Evolutionary conservation across 2,113 vertebrate genomes (phyloP), one percentile per base, ranked within the genome.

Genomic region (Syngnathoides biaculeatus): DNA sequence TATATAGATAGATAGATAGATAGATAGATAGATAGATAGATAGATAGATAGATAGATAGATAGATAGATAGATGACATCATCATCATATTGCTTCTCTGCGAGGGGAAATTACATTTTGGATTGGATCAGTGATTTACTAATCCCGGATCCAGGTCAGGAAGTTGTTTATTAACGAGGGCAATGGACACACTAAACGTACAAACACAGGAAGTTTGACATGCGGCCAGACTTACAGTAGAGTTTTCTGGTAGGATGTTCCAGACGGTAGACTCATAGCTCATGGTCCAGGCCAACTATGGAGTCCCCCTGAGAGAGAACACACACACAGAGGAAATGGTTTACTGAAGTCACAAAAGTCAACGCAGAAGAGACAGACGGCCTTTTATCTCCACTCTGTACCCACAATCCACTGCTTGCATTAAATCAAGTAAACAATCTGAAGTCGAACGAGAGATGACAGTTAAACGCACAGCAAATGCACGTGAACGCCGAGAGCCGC

Each of bases 231-330:
- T 94, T 89, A 98, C 96, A 75, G 95, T 96, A 79, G 93, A 84
- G 82, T 86, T 93, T 72, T 92, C 90, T 68, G 94, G 94, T 80
- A 91, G 76, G 86, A 93, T 95, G 89, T 94, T 95, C 95, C 95
- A 96, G 71, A 93, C 74, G 82, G 91, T 91, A 85, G 93, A 94
- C 79, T 93, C 94, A 95, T 95, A 90, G 93, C 92, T 96, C 95
- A 96, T 96, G 92, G 92, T 95, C 94, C 87, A 93, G 81, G 86
- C 86, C 89, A 88, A 89, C 88, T 87, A 88, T 80, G 88, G 72
- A 65, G 77, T 89, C 86, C 91, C 89, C 90, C 90, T 93, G 80
- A 79, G 87, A 83, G 65, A 66, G 74, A 69, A 73, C 64, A 77
- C 26, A 77, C 26, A 80, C 56, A 82, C 68, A 79, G 50, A 83